Evolutionary conservation across 2,797 vertebrate genomes (phyloP).

Genomic region (Pseudochaenichthys georgianus): DNA sequence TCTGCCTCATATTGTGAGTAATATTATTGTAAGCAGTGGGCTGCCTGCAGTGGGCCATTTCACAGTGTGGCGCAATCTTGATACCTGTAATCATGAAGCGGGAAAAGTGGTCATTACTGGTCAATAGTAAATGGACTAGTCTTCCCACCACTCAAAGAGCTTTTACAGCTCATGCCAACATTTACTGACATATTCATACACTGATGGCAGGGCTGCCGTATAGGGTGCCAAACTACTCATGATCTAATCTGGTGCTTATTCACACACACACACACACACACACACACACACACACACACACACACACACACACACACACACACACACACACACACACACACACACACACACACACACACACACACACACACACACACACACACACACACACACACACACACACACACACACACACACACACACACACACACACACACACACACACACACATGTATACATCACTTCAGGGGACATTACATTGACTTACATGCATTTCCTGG

Average conservation of each 20-base stretch:
- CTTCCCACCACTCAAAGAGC: background rate
- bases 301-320: no score
- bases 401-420: no score
- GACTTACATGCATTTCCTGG: no score
- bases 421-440: no score
- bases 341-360: background rate
- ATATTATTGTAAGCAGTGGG: background rate
- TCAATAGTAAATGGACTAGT: constrained; percentile 12
- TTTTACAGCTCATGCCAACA: background rate
- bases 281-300: no score
- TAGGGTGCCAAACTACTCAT: background rate
- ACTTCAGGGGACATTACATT: no score
- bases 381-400: no score
- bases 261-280: background rate
- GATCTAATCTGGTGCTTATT: background rate
- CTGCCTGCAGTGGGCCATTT: constrained; percentile 2
- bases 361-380: background rate
- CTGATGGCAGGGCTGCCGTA: background rate
- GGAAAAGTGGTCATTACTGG: constrained; percentile 18
- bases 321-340: background rate
- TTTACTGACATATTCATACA: constrained; percentile 1
- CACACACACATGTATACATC: no score
- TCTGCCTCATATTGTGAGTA: background rate
- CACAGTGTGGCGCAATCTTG: constrained; percentile 9
- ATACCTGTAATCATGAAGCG: constrained; percentile 20